phyloP scores from a whole-genome alignment of 2,888 invertebrate genomes.

The Caenorhabditis drosophilae region DNA sequence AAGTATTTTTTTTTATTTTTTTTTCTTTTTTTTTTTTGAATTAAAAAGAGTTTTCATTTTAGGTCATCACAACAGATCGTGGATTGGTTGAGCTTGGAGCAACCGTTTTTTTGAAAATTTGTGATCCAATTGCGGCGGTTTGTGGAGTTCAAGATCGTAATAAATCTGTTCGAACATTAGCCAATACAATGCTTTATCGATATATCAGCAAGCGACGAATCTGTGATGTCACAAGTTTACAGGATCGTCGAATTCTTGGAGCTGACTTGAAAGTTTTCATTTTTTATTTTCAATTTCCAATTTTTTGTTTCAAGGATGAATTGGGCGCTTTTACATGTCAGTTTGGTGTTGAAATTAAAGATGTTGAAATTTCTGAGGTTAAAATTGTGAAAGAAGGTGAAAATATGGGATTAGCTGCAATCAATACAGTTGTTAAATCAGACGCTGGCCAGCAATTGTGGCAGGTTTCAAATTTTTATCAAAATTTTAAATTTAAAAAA shows the following conservation, averaged over 20 bases:
- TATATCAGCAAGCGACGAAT: slow-evolving; percentile 68
- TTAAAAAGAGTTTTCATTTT: slow-evolving; percentile 1
- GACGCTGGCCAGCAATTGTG: slow-evolving; percentile 55
- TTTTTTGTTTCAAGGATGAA: slow-evolving; percentile 69
- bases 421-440: slow-evolving; percentile 48
- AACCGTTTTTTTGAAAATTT: slow-evolving; percentile 70
- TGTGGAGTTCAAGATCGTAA: slow-evolving; percentile 70
- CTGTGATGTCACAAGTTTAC: slow-evolving; percentile 57
- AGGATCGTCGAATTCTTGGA: slow-evolving; percentile 45
- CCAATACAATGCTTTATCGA: slow-evolving; percentile 70
- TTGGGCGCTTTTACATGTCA: slow-evolving; percentile 68
- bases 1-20: slow-evolving; percentile 59
- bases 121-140: slow-evolving; percentile 70
- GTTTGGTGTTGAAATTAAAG: slow-evolving; percentile 70
- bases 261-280: slow-evolving; percentile 47
- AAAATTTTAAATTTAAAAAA: too few relatives aligned
- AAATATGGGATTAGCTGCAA: slow-evolving; percentile 57
- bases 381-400: slow-evolving; percentile 61
- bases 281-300: not conserved
- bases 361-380: slow-evolving; percentile 70
- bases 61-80: slow-evolving; percentile 70
- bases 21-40: too few relatives aligned
- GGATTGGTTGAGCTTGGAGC: slow-evolving; percentile 72
- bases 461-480: slow-evolving; percentile 27
- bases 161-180: slow-evolving; percentile 69